Evolutionary conservation across 1,140 invertebrate genomes (phyloP).

Genomic region (Plutomurus gul): DNA sequence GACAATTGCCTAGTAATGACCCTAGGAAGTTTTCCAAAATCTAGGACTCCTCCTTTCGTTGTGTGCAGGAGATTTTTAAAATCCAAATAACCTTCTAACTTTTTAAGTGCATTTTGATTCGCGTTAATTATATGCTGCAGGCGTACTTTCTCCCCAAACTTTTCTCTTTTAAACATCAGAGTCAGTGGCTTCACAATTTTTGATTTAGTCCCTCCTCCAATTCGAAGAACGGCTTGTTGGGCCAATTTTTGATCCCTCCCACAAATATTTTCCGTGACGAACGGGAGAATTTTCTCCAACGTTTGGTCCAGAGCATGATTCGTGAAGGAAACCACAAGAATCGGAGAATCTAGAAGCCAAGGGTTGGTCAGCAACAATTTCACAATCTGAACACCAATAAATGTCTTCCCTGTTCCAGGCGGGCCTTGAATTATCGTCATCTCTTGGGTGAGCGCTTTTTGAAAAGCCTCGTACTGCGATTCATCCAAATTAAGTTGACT

Average conservation of each 20-base stretch:
- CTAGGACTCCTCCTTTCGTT: no score
- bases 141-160: no score
- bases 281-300: constrained; percentile 69
- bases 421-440: constrained; percentile 71
- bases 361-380: no score
- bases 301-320: constrained; percentile 90
- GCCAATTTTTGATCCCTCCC: no score
- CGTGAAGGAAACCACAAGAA: constrained; percentile 80
- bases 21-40: no score
- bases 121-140: no score
- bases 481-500: constrained; percentile 62
- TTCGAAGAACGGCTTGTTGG: neutral
- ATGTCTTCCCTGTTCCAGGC: constrained; percentile 81
- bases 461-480: constrained; percentile 65
- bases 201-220: neutral
- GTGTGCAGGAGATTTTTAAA: no score
- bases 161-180: constrained; percentile 33
- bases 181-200: neutral
- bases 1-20: no score
- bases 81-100: no score
- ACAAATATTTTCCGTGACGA: constrained; percentile 50
- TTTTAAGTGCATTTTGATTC: no score
- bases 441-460: constrained; percentile 65
- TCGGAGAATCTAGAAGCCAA: no score
- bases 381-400: constrained; percentile 64